Evolutionary conservation across 2,113 vertebrate genomes (phyloP), one percentile per base, ranked within the genome.

Genomic region (Vombatus ursinus): DNA sequence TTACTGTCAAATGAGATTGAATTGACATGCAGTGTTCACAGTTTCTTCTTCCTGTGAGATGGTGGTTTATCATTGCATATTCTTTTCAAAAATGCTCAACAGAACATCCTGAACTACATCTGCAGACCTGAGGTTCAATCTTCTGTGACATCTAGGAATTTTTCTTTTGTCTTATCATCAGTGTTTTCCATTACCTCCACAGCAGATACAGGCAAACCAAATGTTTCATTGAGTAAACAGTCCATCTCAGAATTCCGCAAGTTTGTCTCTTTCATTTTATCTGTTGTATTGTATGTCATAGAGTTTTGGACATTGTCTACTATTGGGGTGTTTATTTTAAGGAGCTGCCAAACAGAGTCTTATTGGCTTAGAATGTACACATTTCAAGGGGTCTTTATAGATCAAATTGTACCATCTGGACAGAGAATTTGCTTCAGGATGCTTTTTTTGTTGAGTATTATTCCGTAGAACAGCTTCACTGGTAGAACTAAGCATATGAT

Each of bases 41-140:
- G 1, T 90, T 89, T 92, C 94, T 90, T 96, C 53, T 93, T 95
- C 90, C 89, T 95, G 94, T 89, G 53, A 91, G 49, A 84, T 28
- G 31, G 68, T 92, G 51, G 52, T 92, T 90, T 91, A 95, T 54
- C 89, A 92, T 22, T 26, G 26, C 52, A 10, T 54, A 84, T 50
- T 25, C 94, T 95, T 97, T 91, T 96, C 96, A 95, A 96, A 94
- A 28, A 95, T 96, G 51, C 4, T 93, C 97, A 97, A 97, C 52
- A 94, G 77, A 94, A 97, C 49, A 94, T 97, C 97, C 53, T 96
- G 94, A 49, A 57, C 26, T 48, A 25, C 52, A 25, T 94, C 0
- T 8, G 68, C 90, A 90, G 94, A 93, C 53, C 90, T 95, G 26
- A 95, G 50, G 61, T 97, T 91, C 90, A 95, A 92, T 91, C 92